Conservation (phyloP, 2,113 vertebrate species). For the Scatophagus argus region DNA sequence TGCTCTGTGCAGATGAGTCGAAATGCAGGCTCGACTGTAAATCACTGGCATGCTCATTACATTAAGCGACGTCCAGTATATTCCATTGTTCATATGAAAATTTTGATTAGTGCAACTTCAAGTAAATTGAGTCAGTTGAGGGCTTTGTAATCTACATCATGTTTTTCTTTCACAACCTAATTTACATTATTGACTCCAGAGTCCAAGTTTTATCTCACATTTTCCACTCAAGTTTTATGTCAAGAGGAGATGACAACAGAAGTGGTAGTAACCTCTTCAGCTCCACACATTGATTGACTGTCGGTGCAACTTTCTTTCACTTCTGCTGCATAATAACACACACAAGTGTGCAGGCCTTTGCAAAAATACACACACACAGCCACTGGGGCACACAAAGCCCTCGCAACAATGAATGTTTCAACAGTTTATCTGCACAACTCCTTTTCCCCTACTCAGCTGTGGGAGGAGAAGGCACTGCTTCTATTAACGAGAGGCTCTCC, state of each 20-base stretch:
- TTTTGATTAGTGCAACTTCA: too few species aligned
- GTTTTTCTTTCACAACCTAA: not conserved
- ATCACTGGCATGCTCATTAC: too few species aligned
- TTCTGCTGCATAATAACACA: conserved; percentile 4
- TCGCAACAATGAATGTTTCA: conserved; percentile 50
- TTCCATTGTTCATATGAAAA: too few species aligned
- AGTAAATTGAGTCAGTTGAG: not conserved
- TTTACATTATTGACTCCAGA: not conserved
- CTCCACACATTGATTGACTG: not conserved
- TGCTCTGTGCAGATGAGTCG: too few species aligned
- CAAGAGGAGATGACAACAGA: not conserved
- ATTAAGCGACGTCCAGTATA: too few species aligned
- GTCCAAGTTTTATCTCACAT: not conserved
- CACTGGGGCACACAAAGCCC: not conserved
- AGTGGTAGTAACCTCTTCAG: not conserved
- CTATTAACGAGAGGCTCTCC: conserved; percentile 56
- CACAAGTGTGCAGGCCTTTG: not conserved
- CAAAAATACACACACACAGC: not conserved
- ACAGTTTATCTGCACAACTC: conserved; percentile 47
- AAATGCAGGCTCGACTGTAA: too few species aligned
- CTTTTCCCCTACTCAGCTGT: conserved; percentile 22
- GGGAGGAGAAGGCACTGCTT: conserved; percentile 23
- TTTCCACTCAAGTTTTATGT: not conserved
- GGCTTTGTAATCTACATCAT: not conserved
- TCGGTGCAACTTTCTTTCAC: not conserved